Evolutionary conservation across 2,888 invertebrate species (phyloP).

Genomic region (Itoplectis maculator): DNA sequence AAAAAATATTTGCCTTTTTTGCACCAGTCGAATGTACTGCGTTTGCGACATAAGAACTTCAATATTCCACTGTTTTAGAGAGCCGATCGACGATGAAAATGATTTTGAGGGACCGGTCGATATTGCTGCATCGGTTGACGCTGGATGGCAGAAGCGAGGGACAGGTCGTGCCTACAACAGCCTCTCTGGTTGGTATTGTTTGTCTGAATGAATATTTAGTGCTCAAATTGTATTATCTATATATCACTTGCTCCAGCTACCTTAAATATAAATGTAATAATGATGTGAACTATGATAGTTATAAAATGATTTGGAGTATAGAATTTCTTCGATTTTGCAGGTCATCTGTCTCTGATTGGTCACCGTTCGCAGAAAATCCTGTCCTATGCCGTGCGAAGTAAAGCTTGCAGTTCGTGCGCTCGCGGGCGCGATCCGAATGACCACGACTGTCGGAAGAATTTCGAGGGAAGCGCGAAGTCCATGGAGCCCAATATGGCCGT

Average conservation of each 20-base stretch:
- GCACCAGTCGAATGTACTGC: background rate
- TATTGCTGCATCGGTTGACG: conserved; percentile 26
- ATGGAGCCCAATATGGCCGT: conserved; percentile 17
- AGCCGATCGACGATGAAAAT: background rate
- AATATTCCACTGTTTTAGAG: conserved; percentile 1
- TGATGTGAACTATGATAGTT: background rate
- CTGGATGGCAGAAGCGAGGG: conserved; percentile 43
- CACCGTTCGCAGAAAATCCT: background rate
- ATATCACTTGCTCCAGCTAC: conserved; percentile 1
- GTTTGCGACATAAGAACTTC: background rate
- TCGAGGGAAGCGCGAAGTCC: background rate
- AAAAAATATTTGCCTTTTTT: conserved; percentile 1
- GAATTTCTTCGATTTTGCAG: background rate
- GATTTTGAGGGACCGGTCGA: background rate
- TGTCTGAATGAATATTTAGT: background rate
- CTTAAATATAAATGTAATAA: conserved; percentile 1
- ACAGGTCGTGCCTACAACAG: conserved; percentile 7
- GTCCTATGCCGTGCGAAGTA: background rate
- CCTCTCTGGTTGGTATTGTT: conserved; percentile 1
- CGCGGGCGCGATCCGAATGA: background rate
- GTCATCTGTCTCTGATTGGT: background rate
- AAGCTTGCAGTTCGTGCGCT: background rate
- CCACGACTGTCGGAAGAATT: conserved; percentile 3
- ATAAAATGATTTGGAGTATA: background rate
- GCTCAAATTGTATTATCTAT: background rate